Conservation (phyloP, 2,888 invertebrate genomes). For the Lasioglossum malachurum region DNA sequence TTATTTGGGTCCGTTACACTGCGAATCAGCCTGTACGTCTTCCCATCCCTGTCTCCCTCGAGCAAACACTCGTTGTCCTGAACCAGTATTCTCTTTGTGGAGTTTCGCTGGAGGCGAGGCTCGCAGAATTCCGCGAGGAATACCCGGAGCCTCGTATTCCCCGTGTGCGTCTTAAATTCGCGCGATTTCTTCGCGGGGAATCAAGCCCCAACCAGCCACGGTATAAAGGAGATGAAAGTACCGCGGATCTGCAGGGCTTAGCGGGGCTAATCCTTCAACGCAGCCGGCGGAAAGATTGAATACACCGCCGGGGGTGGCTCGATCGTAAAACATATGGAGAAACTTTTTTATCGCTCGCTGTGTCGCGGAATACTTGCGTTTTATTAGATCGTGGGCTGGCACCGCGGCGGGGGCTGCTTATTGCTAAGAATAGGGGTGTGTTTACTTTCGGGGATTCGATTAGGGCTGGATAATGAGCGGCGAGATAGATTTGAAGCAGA, state of each 20-base stretch:
- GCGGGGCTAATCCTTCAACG: slow-evolving; percentile 54
- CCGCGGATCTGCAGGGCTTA: slow-evolving; percentile 41
- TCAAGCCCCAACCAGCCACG: slow-evolving; percentile 36
- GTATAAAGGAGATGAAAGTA: slow-evolving; percentile 44
- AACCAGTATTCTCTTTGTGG: background rate
- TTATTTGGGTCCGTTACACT: background rate
- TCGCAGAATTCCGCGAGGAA: background rate
- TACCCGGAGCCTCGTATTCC: background rate
- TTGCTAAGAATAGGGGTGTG: too few relatives aligned
- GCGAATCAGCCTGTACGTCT: background rate
- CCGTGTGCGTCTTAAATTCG: slow-evolving; percentile 32
- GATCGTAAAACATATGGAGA: slow-evolving; percentile 38
- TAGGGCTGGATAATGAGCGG: background rate
- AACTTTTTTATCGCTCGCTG: slow-evolving; percentile 44
- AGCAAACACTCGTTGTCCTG: slow-evolving; percentile 33
- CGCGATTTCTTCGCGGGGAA: slow-evolving; percentile 47
- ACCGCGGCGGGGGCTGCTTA: background rate
- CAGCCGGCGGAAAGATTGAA: slow-evolving; percentile 48
- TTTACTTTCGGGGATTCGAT: background rate
- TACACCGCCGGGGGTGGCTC: slow-evolving; percentile 5
- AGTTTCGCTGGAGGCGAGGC: background rate
- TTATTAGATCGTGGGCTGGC: slow-evolving; percentile 17
- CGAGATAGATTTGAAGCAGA: background rate
- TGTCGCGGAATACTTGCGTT: slow-evolving; percentile 20
- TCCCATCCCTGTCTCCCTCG: background rate